A percentile compares a stretch with the other conserved stretches of the same genome.
Evolutionary conservation across 2,113 vertebrate genomes (phyloP).

Genomic region (Scomber scombrus): DNA sequence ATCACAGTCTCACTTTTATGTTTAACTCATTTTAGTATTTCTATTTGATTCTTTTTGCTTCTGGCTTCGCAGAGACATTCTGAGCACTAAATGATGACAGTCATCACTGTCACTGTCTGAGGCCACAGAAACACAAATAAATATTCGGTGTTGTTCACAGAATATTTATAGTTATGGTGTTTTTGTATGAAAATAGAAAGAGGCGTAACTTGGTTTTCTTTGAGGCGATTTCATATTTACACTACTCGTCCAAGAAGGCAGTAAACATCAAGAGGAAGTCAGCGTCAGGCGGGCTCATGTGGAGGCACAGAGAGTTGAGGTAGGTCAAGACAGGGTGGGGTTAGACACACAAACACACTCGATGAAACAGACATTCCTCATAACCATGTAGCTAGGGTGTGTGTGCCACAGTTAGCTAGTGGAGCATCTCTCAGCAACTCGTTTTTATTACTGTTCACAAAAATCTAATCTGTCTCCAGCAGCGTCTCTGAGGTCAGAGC

Average conservation of each 20-base stretch:
- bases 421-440: slow-evolving; percentile 36
- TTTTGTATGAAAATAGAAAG: background rate
- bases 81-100: background rate
- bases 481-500: background rate
- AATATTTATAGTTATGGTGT: background rate
- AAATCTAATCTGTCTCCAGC: slow-evolving; percentile 39
- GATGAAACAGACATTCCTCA: slow-evolving; percentile 40
- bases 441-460: slow-evolving; percentile 33
- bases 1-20: background rate
- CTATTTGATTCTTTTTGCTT: slow-evolving; percentile 3
- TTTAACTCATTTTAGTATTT: background rate
- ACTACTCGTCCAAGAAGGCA: background rate
- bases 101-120: background rate
- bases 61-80: slow-evolving; percentile 6
- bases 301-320: slow-evolving; percentile 20
- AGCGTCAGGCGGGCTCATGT: slow-evolving; percentile 25
- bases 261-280: slow-evolving; percentile 19
- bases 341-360: background rate
- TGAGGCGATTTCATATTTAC: background rate
- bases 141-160: background rate
- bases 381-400: slow-evolving; percentile 18
- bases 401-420: slow-evolving; percentile 32
- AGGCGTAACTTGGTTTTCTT: background rate
- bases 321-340: slow-evolving; percentile 42
- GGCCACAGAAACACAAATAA: background rate